Percentiles rank a stretch among this genome's conserved stretches.
Conservation (phyloP, 2,888 invertebrate genomes). For the Oegoconia quadripuncta region DNA sequence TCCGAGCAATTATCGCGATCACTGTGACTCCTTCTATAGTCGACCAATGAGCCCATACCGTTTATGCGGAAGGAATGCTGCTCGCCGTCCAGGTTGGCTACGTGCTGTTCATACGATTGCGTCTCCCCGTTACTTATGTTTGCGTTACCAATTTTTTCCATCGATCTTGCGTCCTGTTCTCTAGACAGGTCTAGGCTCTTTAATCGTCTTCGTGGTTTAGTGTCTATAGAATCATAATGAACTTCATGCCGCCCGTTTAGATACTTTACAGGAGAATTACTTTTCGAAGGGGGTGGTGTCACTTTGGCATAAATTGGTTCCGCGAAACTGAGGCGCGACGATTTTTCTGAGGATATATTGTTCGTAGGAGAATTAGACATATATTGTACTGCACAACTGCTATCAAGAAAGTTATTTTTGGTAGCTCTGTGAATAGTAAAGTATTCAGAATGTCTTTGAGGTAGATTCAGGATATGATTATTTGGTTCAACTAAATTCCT, state of each 20-base stretch:
- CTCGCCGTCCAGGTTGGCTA: slow-evolving; percentile 60
- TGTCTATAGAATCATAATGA: slow-evolving; percentile 73
- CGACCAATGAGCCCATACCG: slow-evolving; percentile 61
- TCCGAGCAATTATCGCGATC: slow-evolving; percentile 76
- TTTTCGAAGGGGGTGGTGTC: slow-evolving; percentile 57
- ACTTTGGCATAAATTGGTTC: slow-evolving; percentile 74
- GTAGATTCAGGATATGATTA: slow-evolving; percentile 55
- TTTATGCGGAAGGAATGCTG: slow-evolving; percentile 70
- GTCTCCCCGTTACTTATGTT: slow-evolving; percentile 65
- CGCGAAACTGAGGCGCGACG: slow-evolving; percentile 60
- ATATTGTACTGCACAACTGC: slow-evolving; percentile 61
- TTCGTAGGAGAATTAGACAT: slow-evolving; percentile 41
- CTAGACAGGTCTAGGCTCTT: slow-evolving; percentile 61
- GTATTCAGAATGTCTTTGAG: slow-evolving; percentile 74
- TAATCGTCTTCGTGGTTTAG: slow-evolving; percentile 67
- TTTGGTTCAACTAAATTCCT: slow-evolving; percentile 69
- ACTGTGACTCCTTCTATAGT: slow-evolving; percentile 69
- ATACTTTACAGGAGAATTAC: slow-evolving; percentile 59
- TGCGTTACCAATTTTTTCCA: slow-evolving; percentile 55
- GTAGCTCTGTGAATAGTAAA: slow-evolving; percentile 69
- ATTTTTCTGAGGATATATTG: slow-evolving; percentile 38
- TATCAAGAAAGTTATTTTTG: slow-evolving; percentile 64
- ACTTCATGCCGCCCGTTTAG: slow-evolving; percentile 52
- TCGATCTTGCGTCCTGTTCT: slow-evolving; percentile 46
- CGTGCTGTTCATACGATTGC: slow-evolving; percentile 56